Evolutionary conservation across 2,797 vertebrate genomes (phyloP), one percentile per base, ranked within the genome.

Genomic region (Ataeniobius toweri): DNA sequence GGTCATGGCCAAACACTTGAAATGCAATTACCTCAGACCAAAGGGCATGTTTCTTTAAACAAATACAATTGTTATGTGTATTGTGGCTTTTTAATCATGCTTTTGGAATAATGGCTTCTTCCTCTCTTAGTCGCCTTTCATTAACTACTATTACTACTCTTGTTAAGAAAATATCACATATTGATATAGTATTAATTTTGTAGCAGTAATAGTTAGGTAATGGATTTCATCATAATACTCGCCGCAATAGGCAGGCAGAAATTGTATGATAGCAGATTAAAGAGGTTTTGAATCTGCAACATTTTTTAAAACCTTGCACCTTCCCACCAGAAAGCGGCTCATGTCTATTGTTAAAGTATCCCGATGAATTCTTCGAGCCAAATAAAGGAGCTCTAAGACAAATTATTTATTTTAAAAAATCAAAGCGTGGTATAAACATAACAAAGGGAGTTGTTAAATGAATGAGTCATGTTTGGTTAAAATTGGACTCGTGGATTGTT

Each of bases 391-490:
- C n/a, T 71, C 39, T 41, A 36, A 73, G n/a, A 26, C 20, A n/a
- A 56, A 56, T 39, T 0, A 41, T 6, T 36, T 36, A 36, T 36
- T 36, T 36, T 36, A 36, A 5, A 24, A 41, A 56, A 41, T 22
- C 3, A 41, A 41, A 56, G 1, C 6, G 13, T 55, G 31, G 7
- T 26, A 24, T 58, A 73, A 73, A n/a, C n/a, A 58, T 26, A n/a
- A 53, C 70, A 71, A 24, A 53, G 3, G 18, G 20, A 28, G 28
- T 71, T 71, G 69, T 51, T 71, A 36, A 71, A 51, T 1, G 18
- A 72, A 72, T 72, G 51, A 72, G 22, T 72, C 71, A 58, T 2
- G 71, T 5, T 26, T 41, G 55, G 51, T 58, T 24, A 41, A 58
- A 58, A 71, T 50, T 44, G 22, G 48, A 71, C 50, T 53, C 18